phyloP scores from a whole-genome alignment of 2,113 vertebrate species.

The Orycteropus afer region DNA sequence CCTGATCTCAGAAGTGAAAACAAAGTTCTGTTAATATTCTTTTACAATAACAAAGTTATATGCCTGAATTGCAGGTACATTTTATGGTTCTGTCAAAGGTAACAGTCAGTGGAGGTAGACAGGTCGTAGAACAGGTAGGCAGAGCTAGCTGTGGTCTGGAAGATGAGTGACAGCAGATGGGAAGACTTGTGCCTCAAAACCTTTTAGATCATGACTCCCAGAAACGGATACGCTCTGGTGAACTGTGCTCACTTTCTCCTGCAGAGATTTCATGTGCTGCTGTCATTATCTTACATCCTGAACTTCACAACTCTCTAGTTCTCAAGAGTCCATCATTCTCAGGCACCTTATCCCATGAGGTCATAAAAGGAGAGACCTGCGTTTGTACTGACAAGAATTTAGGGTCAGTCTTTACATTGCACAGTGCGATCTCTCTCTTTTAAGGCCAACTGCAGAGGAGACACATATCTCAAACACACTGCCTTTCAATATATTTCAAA shows the following conservation, averaged over 20 bases:
- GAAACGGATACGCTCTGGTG: background rate
- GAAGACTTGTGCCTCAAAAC: background rate
- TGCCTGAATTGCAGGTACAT: background rate
- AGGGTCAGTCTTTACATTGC: background rate
- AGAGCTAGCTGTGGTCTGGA: background rate
- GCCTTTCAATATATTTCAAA: conserved; percentile 15
- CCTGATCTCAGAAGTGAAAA: background rate
- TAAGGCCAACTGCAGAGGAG: background rate
- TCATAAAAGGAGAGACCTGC: background rate
- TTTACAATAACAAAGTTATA: background rate
- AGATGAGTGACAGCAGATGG: background rate
- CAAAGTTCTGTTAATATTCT: background rate
- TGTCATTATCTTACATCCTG: background rate
- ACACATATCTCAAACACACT: background rate
- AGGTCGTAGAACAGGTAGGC: background rate
- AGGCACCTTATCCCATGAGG: background rate
- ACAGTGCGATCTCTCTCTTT: background rate
- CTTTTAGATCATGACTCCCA: conserved; percentile 1
- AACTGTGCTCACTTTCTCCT: conserved; percentile 9
- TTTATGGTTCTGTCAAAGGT: background rate
- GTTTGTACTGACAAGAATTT: conserved; percentile 15
- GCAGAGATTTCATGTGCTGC: background rate
- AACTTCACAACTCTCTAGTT: conserved; percentile 12
- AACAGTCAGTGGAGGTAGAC: background rate
- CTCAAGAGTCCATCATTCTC: background rate